phyloP scores from a whole-genome alignment of 1,140 invertebrate species.

The Eumeta japonica region DNA sequence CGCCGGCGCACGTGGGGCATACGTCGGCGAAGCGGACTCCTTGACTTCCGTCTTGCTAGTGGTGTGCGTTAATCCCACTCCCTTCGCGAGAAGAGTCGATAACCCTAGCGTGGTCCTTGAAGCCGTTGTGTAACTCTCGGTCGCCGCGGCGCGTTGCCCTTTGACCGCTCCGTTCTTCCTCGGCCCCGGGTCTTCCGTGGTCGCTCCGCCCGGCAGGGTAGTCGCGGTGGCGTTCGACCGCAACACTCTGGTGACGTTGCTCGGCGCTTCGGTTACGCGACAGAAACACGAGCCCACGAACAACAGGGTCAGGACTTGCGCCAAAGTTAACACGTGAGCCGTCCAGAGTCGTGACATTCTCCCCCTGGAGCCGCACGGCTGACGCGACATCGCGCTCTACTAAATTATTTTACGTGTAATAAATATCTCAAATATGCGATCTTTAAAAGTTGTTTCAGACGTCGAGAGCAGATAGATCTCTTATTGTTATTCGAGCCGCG shows the following conservation, averaged over 20 bases:
- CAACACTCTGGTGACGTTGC: slow-evolving; percentile 20
- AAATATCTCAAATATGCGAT: not conserved
- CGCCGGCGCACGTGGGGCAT: slow-evolving; percentile 21
- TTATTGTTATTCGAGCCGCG: too few relatives aligned
- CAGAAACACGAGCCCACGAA: slow-evolving; percentile 19
- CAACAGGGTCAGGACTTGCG: slow-evolving; percentile 20
- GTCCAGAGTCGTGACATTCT: not conserved
- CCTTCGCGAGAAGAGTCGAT: not conserved
- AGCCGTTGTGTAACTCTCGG: not conserved
- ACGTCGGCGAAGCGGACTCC: not conserved
- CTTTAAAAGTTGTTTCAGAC: not conserved
- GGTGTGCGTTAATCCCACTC: not conserved
- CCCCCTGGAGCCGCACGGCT: too few relatives aligned
- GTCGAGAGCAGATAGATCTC: not conserved
- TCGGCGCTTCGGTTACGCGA: slow-evolving; percentile 16
- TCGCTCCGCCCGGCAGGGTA: slow-evolving; percentile 9
- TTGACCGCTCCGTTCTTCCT: not conserved
- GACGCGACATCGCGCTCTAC: not conserved
- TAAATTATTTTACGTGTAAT: not conserved
- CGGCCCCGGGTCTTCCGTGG: slow-evolving; percentile 12
- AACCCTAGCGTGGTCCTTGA: not conserved
- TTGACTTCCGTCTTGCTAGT: not conserved
- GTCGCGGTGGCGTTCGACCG: slow-evolving; percentile 11
- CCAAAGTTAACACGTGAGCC: not conserved
- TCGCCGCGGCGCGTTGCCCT: not conserved